These are phyloP conservation scores for Mirounga angustirostris DNA, from an alignment of 2,113 vertebrate genomes.

Conservation along the genomic window DNA sequence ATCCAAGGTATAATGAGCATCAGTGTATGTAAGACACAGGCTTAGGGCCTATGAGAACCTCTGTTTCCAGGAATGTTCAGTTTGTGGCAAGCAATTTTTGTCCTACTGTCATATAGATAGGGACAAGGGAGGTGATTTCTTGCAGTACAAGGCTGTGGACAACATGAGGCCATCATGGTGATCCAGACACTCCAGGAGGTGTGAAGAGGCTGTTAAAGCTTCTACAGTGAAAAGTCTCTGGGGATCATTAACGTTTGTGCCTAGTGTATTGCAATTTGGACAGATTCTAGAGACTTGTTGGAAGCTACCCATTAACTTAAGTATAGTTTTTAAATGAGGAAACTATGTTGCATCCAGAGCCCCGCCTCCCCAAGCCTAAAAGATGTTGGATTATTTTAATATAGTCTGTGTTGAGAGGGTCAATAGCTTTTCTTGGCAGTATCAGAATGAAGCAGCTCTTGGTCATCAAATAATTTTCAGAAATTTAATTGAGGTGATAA, in stretches of 20 bases:
- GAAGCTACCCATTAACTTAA: background rate
- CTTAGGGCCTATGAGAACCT: fast-evolving
- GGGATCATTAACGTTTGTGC: background rate
- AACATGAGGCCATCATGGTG: fast-evolving
- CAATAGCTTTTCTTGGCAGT: background rate
- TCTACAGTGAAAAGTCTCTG: background rate
- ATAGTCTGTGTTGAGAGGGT: background rate
- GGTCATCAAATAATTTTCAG: background rate
- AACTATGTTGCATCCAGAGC: background rate
- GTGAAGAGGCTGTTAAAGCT: background rate
- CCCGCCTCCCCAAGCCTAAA: background rate
- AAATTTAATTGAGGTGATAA: background rate
- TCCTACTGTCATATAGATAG: background rate
- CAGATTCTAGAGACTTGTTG: background rate
- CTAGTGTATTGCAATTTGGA: background rate
- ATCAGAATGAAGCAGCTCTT: background rate
- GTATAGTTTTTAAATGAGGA: background rate
- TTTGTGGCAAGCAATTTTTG: background rate
- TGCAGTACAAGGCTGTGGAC: background rate
- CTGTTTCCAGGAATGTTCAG: background rate
- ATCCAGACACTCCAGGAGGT: background rate
- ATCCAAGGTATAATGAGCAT: background rate
- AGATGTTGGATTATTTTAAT: background rate
- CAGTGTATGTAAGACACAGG: background rate
- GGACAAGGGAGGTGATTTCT: fast-evolving